Evolutionary conservation across 2,797 vertebrate species (phyloP).

Genomic region (Centropyge bicolor): DNA sequence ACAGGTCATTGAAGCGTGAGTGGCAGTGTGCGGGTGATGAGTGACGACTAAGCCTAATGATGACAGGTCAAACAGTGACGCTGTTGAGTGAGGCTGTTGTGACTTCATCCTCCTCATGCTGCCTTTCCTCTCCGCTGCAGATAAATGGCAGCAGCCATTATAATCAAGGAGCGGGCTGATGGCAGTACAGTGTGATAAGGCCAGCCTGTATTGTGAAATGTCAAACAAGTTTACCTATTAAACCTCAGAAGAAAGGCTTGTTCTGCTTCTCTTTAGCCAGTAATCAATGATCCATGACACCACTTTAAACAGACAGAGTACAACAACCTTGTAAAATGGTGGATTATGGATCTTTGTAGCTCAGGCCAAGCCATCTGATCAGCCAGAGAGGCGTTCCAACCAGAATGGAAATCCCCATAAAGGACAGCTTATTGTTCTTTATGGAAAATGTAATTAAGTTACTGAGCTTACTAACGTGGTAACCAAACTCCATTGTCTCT

Average conservation of each 20-base stretch:
- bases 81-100: constrained; percentile 78
- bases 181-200: constrained; percentile 63
- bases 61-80: constrained; percentile 81
- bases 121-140: constrained; percentile 63
- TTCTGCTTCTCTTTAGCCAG: constrained; percentile 41
- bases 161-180: constrained; percentile 42
- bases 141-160: constrained; percentile 65
- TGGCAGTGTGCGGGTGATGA: constrained; percentile 75
- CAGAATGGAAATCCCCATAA: constrained; percentile 55
- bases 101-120: constrained; percentile 70
- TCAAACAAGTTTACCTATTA: constrained; percentile 56
- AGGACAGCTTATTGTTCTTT: constrained; percentile 42
- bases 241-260: constrained; percentile 51
- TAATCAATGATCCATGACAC: constrained; percentile 53
- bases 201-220: constrained; percentile 52
- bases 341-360: constrained; percentile 32
- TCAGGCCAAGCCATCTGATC: constrained; percentile 32
- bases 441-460: constrained; percentile 51
- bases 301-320: constrained; percentile 41
- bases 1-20: constrained; percentile 71
- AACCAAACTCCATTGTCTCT: constrained; percentile 84
- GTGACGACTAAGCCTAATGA: constrained; percentile 80
- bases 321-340: constrained; percentile 47
- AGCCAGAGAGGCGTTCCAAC: constrained; percentile 8
- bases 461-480: constrained; percentile 75